Conservation (phyloP, 2,888 invertebrate species). For the Alsophila aescularia region DNA sequence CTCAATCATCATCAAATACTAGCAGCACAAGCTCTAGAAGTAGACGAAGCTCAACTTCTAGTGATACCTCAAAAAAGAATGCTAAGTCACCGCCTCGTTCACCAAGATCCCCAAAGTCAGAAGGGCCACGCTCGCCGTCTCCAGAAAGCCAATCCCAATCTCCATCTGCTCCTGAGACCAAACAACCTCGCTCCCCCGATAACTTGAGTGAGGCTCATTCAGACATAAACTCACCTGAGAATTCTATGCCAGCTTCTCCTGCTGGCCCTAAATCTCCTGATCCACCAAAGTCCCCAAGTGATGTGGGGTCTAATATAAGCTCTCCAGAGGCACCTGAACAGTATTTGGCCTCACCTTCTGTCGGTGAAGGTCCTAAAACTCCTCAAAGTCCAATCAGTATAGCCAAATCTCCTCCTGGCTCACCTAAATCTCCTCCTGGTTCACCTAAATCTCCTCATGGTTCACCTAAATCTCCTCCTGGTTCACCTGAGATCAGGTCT, state of each 20-base stretch:
- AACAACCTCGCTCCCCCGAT: constrained; percentile 62
- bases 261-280: constrained; percentile 74
- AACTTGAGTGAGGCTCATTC: constrained; percentile 76
- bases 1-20: constrained; percentile 76
- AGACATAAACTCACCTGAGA: constrained; percentile 78
- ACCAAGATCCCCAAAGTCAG: constrained; percentile 50
- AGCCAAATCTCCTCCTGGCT: constrained; percentile 57
- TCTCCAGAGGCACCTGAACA: constrained; percentile 61
- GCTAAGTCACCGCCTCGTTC: constrained; percentile 66
- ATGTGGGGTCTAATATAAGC: constrained; percentile 56
- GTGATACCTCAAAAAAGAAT: constrained; percentile 70
- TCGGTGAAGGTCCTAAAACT: constrained; percentile 69
- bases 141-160: constrained; percentile 62
- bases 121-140: constrained; percentile 63
- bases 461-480: constrained; percentile 53
- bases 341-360: constrained; percentile 57
- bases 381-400: constrained; percentile 68
- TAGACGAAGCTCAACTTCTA: constrained; percentile 73
- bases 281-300: constrained; percentile 76
- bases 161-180: constrained; percentile 52
- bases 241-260: constrained; percentile 70
- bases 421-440: constrained; percentile 52
- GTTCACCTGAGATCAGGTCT: constrained; percentile 32
- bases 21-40: constrained; percentile 79
- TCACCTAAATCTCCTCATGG: constrained; percentile 53